phyloP scores from a whole-genome alignment of 35 echinoderm and acorn worm genomes.

The Chiridota heheva region DNA sequence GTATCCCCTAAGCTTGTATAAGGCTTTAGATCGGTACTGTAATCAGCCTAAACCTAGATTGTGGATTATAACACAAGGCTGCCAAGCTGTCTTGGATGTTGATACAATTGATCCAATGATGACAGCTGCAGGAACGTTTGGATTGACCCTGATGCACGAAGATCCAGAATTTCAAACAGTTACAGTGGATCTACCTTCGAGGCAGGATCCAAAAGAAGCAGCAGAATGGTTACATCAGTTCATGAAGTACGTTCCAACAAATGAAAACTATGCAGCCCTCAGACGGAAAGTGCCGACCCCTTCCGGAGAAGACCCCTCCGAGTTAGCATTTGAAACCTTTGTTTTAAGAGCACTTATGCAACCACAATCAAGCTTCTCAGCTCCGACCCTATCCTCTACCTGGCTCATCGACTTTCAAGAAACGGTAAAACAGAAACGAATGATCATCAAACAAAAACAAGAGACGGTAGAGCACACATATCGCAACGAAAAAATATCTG shows the following conservation, averaged over 20 bases:
- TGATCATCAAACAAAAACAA: slow-evolving; percentile 81
- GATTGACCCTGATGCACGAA: slow-evolving; percentile 92
- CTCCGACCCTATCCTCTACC: slow-evolving; percentile 82
- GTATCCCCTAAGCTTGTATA: slow-evolving; percentile 74
- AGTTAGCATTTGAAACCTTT: slow-evolving; percentile 72
- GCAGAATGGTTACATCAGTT: slow-evolving; percentile 80
- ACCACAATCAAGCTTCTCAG: slow-evolving; percentile 89
- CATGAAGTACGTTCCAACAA: slow-evolving; percentile 72
- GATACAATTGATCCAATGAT: slow-evolving; percentile 82
- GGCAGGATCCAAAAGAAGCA: slow-evolving; percentile 70
- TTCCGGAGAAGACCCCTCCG: slow-evolving; percentile 59
- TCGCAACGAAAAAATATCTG: slow-evolving; percentile 62
- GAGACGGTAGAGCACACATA: slow-evolving; percentile 41
- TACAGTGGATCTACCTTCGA: slow-evolving; percentile 77
- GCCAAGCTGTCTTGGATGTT: slow-evolving; percentile 76
- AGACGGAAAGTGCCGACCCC: slow-evolving; percentile 79
- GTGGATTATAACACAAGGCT: slow-evolving; percentile 87
- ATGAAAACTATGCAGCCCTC: slow-evolving; percentile 86
- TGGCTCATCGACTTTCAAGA: slow-evolving; percentile 83
- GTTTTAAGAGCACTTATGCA: slow-evolving; percentile 73
- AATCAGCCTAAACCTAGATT: slow-evolving; percentile 69
- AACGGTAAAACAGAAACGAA: slow-evolving; percentile 78
- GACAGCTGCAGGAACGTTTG: slow-evolving; percentile 70
- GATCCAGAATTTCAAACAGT: slow-evolving; percentile 84
- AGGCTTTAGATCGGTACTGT: slow-evolving; percentile 69